Conservation (phyloP, 2,113 vertebrate species). For the Phalacrocorax carbo region DNA sequence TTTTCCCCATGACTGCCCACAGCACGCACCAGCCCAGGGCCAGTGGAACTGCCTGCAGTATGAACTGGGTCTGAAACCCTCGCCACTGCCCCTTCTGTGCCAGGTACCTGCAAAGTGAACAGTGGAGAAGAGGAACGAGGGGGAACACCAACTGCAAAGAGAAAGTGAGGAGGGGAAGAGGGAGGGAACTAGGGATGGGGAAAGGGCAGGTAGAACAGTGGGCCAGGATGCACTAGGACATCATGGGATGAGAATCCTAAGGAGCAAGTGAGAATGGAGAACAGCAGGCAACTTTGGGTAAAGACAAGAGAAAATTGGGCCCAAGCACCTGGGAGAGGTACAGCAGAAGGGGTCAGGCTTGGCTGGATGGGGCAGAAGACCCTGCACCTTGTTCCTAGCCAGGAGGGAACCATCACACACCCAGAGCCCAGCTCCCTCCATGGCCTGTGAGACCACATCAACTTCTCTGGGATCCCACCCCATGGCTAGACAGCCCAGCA, state of each 20-base stretch:
- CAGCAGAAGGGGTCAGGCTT: not conserved
- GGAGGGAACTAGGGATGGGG: not conserved
- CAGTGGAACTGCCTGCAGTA: rapidly evolving
- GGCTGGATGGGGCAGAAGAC: not conserved
- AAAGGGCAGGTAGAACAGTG: not conserved
- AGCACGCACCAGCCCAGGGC: too few relatives aligned
- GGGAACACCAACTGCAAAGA: not conserved
- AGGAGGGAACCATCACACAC: not conserved
- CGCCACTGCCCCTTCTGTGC: rapidly evolving
- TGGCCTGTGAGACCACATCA: not conserved
- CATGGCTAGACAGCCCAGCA: not conserved
- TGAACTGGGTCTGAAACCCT: not conserved
- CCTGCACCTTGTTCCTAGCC: not conserved
- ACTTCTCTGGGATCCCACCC: not conserved
- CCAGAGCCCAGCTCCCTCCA: not conserved
- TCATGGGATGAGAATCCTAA: not conserved
- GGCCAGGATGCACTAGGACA: not conserved
- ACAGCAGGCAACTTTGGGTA: not conserved
- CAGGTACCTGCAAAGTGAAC: not conserved
- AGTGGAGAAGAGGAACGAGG: rapidly evolving
- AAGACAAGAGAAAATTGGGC: not conserved
- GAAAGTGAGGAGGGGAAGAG: not conserved
- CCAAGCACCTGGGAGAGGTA: not conserved
- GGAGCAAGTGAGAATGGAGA: not conserved
- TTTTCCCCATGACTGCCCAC: not conserved